Evolutionary conservation across 2,113 vertebrate species (phyloP), one percentile per base, ranked within the genome.

Genomic region (Triplophysa dalaica): DNA sequence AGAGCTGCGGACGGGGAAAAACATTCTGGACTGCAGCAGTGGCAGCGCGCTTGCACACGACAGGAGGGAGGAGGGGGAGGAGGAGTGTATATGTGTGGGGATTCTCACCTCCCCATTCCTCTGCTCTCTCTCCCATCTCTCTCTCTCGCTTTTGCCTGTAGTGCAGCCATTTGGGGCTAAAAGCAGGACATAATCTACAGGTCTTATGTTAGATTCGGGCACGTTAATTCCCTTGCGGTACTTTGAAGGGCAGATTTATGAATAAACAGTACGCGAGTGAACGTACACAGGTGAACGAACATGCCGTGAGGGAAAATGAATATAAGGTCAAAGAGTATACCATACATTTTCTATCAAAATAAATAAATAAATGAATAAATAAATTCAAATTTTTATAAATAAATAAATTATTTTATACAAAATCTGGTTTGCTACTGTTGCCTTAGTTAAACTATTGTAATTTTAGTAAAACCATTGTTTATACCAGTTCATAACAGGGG

Each of bases 1-100:
- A 21, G 66, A 80, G 82, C 45, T 29, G 73, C 50, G 24, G 24
- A 75, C 79, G 43, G 41, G 43, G 77, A 84, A 83, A 85, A 86
- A 84, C 85, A 86, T 79, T 83, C 66, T 62, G 77, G 80, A 84
- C 82, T 86, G 85, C 82, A 84, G 84, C 79, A 79, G 75, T 82
- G 67, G 83, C 70, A 82, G 64, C 70, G 29, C 74, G 41, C 84
- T 74, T 63, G 45, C 76, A 73, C 43, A 54, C 68, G 24, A 77
- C 10, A 24, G 70, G 75, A 78, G 84, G 81, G 81, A 77, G 73
- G 64, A 62, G 80, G 73, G 33, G n/a, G n/a, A n/a, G 56, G 54
- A 60, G 54, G 48, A n/a, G n/a, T 41, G 62, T 66, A 56, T 45
- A 62, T 64, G 77, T 58, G 41, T 66, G 50, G 77, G 67, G 76